Percentiles rank a stretch among this genome's conserved stretches.
Evolutionary conservation across 2,888 invertebrate species (phyloP).

Genomic region (Andrena bucephala): DNA sequence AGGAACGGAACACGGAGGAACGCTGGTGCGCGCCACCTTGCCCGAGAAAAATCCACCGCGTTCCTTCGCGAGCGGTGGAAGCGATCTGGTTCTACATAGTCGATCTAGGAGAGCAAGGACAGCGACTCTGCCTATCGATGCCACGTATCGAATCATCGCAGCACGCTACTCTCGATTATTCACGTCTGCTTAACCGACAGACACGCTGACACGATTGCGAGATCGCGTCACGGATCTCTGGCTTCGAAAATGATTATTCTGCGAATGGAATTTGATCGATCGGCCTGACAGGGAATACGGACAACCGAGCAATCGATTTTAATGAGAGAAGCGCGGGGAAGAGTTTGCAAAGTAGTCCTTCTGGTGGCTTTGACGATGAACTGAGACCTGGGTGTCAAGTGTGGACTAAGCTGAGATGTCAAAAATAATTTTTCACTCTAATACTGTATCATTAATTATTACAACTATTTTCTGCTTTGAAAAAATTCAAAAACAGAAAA

Average conservation of each 20-base stretch:
- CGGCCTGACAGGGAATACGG: not conserved
- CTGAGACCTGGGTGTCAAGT: not conserved
- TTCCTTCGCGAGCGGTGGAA: slow-evolving; percentile 59
- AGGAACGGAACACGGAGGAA: slow-evolving; percentile 24
- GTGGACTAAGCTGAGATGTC: no score
- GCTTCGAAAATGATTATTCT: not conserved
- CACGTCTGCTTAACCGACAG: slow-evolving; percentile 5
- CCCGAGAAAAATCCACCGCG: slow-evolving; percentile 61
- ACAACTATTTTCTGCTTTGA: no score
- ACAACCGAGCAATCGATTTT: not conserved
- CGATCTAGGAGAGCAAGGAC: slow-evolving; percentile 72
- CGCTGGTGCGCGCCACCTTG: slow-evolving; percentile 46
- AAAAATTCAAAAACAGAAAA: no score
- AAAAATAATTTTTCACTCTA: no score
- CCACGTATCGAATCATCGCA: slow-evolving; percentile 18
- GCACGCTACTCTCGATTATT: slow-evolving; percentile 6
- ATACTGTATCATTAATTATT: no score
- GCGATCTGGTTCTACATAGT: slow-evolving; percentile 47
- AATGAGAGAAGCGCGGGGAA: not conserved
- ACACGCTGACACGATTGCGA: slow-evolving; percentile 26
- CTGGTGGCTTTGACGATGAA: not conserved
- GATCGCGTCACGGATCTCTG: not conserved
- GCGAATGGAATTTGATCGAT: slow-evolving; percentile 9
- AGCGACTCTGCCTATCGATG: slow-evolving; percentile 58
- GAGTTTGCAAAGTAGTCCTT: not conserved